Percentiles rank a stretch among this genome's conserved stretches.
Evolutionary conservation across 1,140 invertebrate species (phyloP).

Genomic region (Ctenoplectra terminalis): DNA sequence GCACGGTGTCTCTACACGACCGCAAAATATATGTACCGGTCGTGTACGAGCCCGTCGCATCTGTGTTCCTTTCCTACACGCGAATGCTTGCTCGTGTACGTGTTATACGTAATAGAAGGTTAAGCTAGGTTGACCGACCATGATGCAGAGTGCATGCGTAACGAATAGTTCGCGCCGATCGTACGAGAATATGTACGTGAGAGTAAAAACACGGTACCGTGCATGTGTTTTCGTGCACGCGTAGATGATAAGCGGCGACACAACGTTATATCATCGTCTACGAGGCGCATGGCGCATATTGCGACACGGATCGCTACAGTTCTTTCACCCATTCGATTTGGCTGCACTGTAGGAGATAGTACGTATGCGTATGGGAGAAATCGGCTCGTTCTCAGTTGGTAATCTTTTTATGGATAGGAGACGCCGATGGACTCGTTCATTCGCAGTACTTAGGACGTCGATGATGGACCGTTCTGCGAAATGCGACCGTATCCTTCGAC

Average conservation of each 20-base stretch:
- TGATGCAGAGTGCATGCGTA: conserved; percentile 53
- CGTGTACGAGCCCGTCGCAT: background rate
- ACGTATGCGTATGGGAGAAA: background rate
- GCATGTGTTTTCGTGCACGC: conserved; percentile 24
- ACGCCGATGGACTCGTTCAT: too few species aligned
- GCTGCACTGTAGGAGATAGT: background rate
- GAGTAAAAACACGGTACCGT: conserved; percentile 23
- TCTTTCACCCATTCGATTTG: conserved; percentile 50
- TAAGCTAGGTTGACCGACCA: conserved; percentile 48
- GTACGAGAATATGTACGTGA: background rate
- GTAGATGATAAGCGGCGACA: conserved; percentile 48
- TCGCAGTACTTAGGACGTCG: too few species aligned
- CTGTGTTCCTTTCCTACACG: background rate
- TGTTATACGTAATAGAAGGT: conserved; percentile 35
- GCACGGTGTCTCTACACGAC: background rate
- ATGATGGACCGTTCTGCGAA: too few species aligned
- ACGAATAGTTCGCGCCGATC: conserved; percentile 48
- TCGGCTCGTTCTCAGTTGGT: too few species aligned
- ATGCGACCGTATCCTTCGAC: too few species aligned
- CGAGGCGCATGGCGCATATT: conserved; percentile 28
- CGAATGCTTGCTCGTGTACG: background rate
- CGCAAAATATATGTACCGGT: background rate
- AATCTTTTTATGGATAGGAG: too few species aligned
- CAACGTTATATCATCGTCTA: conserved; percentile 54
- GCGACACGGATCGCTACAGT: conserved; percentile 32